Evolutionary conservation across 2,888 invertebrate genomes (phyloP), one percentile per base, ranked within the genome.

Genomic region (Tinea pellionella): DNA sequence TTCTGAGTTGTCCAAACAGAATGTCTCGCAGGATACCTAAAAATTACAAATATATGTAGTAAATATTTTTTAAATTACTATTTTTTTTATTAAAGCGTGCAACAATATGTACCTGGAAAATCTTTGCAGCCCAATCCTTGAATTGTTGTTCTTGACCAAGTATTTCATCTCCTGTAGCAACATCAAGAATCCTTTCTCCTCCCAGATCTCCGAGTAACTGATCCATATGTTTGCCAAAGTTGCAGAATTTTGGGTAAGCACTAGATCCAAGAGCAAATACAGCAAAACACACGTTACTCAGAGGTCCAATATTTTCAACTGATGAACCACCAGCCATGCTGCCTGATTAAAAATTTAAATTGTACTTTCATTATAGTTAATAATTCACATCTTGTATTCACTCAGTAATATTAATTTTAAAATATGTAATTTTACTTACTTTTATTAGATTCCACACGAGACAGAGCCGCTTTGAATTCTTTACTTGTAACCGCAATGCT

Each of bases 241-340:
- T 94, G 76, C 97, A 96, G 74, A 97, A 98, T 76, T 97, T 97
- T 0, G 98, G 98, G 77, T 98, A 98, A 0, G 97, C 97, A 66
- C 96, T 96, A 1, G 97, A 97, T 6, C 98, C 98, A 55, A 98
- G 82, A 0, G 94, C 97, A 73, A 98, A 98, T 8, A 98, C 97
- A 0, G 97, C 96, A 72, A 94, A 98, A 72, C 95, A 92, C 59
- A 97, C 94, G 70, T 97, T 97, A 70, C 95, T 95, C 2, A 97
- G 85, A 1, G 96, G 95, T 3, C 96, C 96, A 70, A 96, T 94
- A 64, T 92, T 92, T 70, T 95, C 95, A 67, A 93, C 92, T 11
- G 92, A 89, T 66, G 91, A 90, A 24, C 92, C 90, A 65, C 93
- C 94, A 16, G 92, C 92, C 7, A 92, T 88, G 32, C 93, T 94